phyloP scores from a whole-genome alignment of 1,140 invertebrate genomes.

The Heliconius congener region DNA sequence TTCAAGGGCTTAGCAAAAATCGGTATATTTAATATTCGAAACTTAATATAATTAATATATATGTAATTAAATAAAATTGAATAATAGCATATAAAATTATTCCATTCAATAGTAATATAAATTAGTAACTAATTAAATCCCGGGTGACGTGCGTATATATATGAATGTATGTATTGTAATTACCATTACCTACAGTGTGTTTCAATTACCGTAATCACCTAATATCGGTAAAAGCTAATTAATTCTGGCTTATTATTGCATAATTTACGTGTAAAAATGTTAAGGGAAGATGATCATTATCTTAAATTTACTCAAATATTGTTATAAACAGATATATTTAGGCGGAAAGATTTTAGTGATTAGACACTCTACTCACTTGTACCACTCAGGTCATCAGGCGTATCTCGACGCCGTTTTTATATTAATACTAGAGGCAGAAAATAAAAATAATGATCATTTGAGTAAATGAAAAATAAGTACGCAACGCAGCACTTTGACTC shows the following conservation, averaged over 20 bases:
- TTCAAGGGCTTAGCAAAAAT: too few relatives aligned
- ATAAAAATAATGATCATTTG: too few relatives aligned
- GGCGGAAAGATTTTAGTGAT: background rate
- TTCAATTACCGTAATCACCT: constrained; percentile 8
- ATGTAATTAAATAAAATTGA: background rate
- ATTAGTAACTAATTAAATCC: background rate
- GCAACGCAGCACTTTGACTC: too few relatives aligned
- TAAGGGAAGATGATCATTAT: background rate
- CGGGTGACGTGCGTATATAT: background rate
- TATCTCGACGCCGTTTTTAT: too few relatives aligned
- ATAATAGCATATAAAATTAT: background rate
- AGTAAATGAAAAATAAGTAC: too few relatives aligned
- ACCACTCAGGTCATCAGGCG: too few relatives aligned
- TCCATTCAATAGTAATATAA: background rate
- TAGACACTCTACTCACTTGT: background rate
- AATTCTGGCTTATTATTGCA: background rate
- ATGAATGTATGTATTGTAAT: background rate
- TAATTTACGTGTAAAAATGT: background rate
- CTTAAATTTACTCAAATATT: background rate
- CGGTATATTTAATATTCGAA: too few relatives aligned
- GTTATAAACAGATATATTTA: too few relatives aligned
- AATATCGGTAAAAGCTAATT: constrained; percentile 7
- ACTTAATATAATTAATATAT: too few relatives aligned
- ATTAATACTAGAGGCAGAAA: too few relatives aligned
- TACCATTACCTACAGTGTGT: background rate